phyloP scores from a whole-genome alignment of 2,888 invertebrate species.

The Megamerina dolium region DNA sequence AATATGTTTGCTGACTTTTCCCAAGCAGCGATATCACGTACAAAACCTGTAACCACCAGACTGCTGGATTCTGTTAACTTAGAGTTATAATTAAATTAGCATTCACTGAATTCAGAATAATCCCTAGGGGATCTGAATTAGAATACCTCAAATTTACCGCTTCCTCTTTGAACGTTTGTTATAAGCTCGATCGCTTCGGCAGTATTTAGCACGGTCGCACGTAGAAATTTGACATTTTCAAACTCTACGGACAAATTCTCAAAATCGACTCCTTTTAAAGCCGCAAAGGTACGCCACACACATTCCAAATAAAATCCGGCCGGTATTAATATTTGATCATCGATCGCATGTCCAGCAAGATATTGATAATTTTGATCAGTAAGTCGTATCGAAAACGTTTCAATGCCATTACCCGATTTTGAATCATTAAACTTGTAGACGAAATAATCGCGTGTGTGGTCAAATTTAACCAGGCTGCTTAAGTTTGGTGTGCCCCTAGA shows the following conservation, averaged over 20 bases:
- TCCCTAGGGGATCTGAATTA: too few species aligned
- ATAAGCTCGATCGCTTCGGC: conserved; percentile 54
- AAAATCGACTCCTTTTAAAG: conserved; percentile 59
- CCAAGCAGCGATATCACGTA: conserved; percentile 50
- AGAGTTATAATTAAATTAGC: not conserved
- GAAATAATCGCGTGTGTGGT: conserved; percentile 74
- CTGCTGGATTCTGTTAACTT: conserved; percentile 63
- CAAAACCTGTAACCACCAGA: conserved; percentile 64
- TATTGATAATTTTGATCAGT: conserved; percentile 64
- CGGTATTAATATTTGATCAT: conserved; percentile 66
- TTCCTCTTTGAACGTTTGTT: conserved; percentile 57
- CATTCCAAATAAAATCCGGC: conserved; percentile 76
- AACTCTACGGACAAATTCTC: conserved; percentile 73
- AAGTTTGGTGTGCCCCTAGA: conserved; percentile 81
- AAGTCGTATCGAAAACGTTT: conserved; percentile 56
- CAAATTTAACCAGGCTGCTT: conserved; percentile 79
- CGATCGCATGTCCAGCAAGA: conserved; percentile 74
- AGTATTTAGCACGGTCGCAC: conserved; percentile 76
- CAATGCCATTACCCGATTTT: conserved; percentile 64
- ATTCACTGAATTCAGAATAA: too few species aligned
- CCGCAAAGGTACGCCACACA: conserved; percentile 73
- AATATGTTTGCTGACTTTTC: conserved; percentile 27
- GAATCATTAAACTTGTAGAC: conserved; percentile 63
- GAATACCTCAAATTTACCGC: conserved; percentile 58
- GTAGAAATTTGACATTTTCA: conserved; percentile 74